Base-by-base conservation (phyloP, 2,113 vertebrate genomes). In the Rhea pennata region DNA sequence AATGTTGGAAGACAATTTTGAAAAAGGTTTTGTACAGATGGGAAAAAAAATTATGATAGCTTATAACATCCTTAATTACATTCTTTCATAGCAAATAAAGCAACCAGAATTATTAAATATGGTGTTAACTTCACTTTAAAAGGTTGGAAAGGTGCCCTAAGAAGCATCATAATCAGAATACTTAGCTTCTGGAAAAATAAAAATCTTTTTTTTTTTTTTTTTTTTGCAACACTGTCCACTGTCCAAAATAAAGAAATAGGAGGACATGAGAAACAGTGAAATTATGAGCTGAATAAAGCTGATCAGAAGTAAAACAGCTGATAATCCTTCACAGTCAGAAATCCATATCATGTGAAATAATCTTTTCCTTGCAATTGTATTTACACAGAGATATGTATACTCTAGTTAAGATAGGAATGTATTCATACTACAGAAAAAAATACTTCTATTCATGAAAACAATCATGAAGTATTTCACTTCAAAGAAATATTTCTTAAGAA, bases 391-490 rank as follows among this genome's bases (percentile, higher is more conserved):
- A 6, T 50, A 51, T n/a, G 12, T 66, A 65, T n/a, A 24, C 4
- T 65, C 3, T 46, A 7, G 51, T 53, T 15, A 71, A 46, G 31
- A 81, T 1, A 1, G 29, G 10, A 73, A 56, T 0, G 0, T 44
- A 5, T 42, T 48, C 31, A 22, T 70, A 74, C 0, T 3, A n/a
- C 2, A 8, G 12, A 15, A n/a, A 48, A 54, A 74, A 72, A 74
- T 65, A 10, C 12, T 31, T 11, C 40, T 31, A 50, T 27, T 22
- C 3, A 4, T 24, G 6, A 58, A 74, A 64, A 53, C 4, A 71
- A 4, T 3, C 6, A 64, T 33, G 15, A 88, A 62, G 19, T 24
- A n/a, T 10, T 89, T 75, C n/a, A 71, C 56, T 61, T 10, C 5
- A 85, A 77, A n/a, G 16, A 58, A 62, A 71, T 10, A 31, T 21